Conservation (phyloP, 2,797 vertebrate species). For the Pseudocheirus occidentalis region DNA sequence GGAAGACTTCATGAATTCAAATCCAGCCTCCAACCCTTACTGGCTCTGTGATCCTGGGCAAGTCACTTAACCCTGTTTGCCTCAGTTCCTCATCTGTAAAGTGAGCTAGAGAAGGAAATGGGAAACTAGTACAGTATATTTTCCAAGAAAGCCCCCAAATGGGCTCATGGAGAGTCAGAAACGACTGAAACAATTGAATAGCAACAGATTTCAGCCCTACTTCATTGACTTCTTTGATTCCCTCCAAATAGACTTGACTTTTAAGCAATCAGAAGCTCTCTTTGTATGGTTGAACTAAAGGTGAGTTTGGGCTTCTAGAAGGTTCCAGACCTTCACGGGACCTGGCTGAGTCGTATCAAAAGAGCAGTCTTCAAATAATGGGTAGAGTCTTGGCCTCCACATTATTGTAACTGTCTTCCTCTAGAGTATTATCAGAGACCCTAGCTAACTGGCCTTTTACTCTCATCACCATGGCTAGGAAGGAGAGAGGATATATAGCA, state of each 20-base stretch:
- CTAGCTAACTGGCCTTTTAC: neutral
- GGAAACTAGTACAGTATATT: neutral
- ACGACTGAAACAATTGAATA: neutral
- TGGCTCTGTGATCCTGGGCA: neutral
- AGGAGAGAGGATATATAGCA: conserved; percentile 7
- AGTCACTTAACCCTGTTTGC: neutral
- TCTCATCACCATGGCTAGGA: neutral
- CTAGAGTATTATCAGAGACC: neutral
- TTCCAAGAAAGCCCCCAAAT: neutral
- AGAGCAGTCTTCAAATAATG: neutral
- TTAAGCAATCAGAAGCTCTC: neutral
- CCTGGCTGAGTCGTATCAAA: no score
- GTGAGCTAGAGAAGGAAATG: neutral
- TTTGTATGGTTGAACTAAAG: neutral
- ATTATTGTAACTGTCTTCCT: neutral
- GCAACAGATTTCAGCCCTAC: neutral
- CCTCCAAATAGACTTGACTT: neutral
- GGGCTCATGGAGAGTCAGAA: neutral
- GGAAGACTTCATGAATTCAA: no score
- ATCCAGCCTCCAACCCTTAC: neutral
- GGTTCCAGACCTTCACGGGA: neutral
- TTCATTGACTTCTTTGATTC: neutral
- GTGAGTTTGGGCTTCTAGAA: neutral
- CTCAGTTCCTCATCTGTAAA: neutral
- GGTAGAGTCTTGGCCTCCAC: neutral